Evolutionary conservation across 2,888 invertebrate species (phyloP), one percentile per base, ranked within the genome.

Genomic region (Spialia ferax): DNA sequence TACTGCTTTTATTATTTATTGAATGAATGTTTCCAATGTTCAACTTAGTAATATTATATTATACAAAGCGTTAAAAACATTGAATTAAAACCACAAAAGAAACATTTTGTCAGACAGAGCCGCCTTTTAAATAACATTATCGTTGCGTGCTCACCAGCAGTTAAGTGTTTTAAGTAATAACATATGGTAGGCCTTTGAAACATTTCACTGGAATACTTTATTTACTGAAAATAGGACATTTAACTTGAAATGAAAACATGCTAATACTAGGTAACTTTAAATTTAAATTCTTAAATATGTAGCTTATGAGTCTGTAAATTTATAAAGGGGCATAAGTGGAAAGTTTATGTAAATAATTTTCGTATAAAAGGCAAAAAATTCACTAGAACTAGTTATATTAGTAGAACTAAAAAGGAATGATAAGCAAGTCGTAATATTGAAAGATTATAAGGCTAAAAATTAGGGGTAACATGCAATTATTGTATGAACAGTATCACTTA

Each of bases 151-250:
- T 67, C 55, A 61, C 32, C 22, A 61, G 13, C 66, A 67, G 60
- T 67, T 63, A 60, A 55, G 42, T 45, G 52, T 67, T 61, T 67
- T 55, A 67, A 67, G 54, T 54, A 66, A 66, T 67, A 67, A 67
- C 60, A 60, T 60, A 48, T 55, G 55, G 50, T 50, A 42, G 55
- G 55, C 66, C 26, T 67, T 67, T 60, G 61, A 55, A 60, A 67
- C 15, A 42, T 61, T 66, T 67, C 32, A 55, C 54, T 20, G 55
- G 61, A 67, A 61, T 61, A 42, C 26, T 60, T 52, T 38, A 65
- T 26, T 42, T 38, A 60, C 59, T 38, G 20, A 65, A 56, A 48
- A 50, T 59, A 59, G 50, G 56, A 45, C 56, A 64, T 56, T 57
- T 38, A 20, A 15, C 18, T 1, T 48, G 23, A 59, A 57, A 38